These are phyloP conservation scores for Anticlea derivata DNA, from an alignment of 2,888 invertebrate species.

Conservation along the genomic window DNA sequence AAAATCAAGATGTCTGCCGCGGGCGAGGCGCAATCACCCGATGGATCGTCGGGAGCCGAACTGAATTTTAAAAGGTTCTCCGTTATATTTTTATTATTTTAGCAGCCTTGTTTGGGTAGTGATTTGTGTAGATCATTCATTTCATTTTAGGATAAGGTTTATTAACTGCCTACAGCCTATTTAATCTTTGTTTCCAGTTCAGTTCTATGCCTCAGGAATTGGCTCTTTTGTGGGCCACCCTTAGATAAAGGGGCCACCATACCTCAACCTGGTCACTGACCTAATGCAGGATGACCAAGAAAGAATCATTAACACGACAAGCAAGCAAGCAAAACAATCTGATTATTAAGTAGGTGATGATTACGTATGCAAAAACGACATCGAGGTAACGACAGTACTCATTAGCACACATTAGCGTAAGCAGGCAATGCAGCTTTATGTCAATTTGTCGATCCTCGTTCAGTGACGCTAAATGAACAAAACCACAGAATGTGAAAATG, in stretches of 20 bases:
- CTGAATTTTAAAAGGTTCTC: slow-evolving; percentile 62
- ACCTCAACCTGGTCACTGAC: too few species aligned
- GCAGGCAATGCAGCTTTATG: slow-evolving; percentile 44
- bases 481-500: slow-evolving; percentile 79
- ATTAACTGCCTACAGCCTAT: too few species aligned
- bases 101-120: slow-evolving; percentile 38
- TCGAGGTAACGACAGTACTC: slow-evolving; percentile 60
- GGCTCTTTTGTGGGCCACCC: too few species aligned
- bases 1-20: slow-evolving; percentile 42
- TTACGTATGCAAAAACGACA: too few species aligned
- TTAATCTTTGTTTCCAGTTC: too few species aligned
- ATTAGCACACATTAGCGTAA: slow-evolving; percentile 66
- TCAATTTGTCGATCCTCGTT: slow-evolving; percentile 47
- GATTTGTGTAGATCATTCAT: slow-evolving; percentile 33
- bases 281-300: too few species aligned
- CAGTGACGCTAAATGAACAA: slow-evolving; percentile 77
- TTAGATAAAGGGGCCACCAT: too few species aligned
- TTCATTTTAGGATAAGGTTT: neutral
- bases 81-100: slow-evolving; percentile 49
- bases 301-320: too few species aligned
- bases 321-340: too few species aligned
- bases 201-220: too few species aligned
- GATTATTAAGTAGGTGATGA: too few species aligned
- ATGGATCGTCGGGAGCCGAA: slow-evolving; percentile 54
- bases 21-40: slow-evolving; percentile 61